A percentile compares a stretch with the other conserved stretches of the same genome.
These are phyloP conservation scores for Vombatus ursinus DNA, from an alignment of 2,113 vertebrate genomes.

Conservation along the genomic window DNA sequence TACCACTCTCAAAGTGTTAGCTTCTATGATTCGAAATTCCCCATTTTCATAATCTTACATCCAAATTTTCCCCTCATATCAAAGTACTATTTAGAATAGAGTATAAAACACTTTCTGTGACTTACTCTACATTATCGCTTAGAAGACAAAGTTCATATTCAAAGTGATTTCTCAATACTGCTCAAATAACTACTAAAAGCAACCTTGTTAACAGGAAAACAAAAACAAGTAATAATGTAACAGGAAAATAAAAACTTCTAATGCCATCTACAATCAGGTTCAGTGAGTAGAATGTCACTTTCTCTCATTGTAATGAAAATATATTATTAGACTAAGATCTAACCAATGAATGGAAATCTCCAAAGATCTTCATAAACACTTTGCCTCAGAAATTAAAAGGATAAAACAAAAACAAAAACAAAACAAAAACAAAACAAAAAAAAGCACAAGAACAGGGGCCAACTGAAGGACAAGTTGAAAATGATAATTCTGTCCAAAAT, in stretches of 20 bases:
- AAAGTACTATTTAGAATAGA: not conserved
- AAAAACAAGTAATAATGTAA: conserved; percentile 27
- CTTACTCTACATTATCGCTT: conserved; percentile 30
- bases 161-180: not conserved
- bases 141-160: not conserved
- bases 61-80: conserved; percentile 28
- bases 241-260: conserved; percentile 12
- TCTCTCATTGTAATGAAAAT: not conserved
- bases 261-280: not conserved
- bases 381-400: not conserved
- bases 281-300: conserved; percentile 23
- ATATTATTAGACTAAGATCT: conserved; percentile 20
- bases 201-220: not conserved
- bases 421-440: not conserved
- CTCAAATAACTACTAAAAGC: not conserved
- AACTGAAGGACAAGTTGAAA: conserved; percentile 26
- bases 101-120: not conserved
- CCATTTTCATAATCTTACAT: conserved; percentile 31
- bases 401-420: not conserved
- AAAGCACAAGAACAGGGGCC: not conserved
- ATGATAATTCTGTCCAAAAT: not conserved
- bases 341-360: conserved; percentile 44
- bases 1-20: not conserved
- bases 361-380: not conserved
- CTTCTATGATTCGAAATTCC: not conserved